Evolutionary conservation across 2,797 vertebrate species (phyloP), one percentile per base, ranked within the genome.

Genomic region (Liparis tanakae): DNA sequence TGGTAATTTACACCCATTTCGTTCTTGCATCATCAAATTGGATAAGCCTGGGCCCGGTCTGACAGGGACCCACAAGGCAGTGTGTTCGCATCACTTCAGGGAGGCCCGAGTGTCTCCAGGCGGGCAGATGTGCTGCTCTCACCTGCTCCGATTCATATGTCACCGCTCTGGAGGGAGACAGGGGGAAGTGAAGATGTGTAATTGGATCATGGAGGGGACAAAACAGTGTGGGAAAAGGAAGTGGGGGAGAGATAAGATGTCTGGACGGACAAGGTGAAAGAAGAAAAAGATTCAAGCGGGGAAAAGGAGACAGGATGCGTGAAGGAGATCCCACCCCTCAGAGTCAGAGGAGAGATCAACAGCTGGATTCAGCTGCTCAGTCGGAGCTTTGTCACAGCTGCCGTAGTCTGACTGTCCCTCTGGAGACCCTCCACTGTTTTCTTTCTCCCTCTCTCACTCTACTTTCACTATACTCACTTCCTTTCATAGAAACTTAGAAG

Each of bases 281-380:
- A 80, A 70, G 53, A 83, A 78, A 83, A 68, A 66, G 70, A 76
- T 67, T 78, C 70, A 70, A 74, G 63, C 57, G 22, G 46, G 68
- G 67, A 85, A 63, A 61, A 68, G 67, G 76, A 83, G 57, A 84
- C 77, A 81, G 81, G 78, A 79, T 87, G 76, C 67, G 75, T 30
- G 56, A 70, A 56, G 62, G 58, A 53, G 65, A 69, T 74, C 78
- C 77, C 59, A 78, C 79, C 78, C 82, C 72, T 68, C 46, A 25
- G 76, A 80, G 77, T 76, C 73, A 53, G 54, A 78, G 75, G 68
- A 81, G 71, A 70, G 68, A 80, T 86, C 80, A 84, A 88, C 89
- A 89, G 89, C 88, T 88, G 86, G 85, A 79, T 86, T 78, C 90
- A 87, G 89, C 89, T 87, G 90, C 79, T 83, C 74, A 77, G 75